A percentile compares a stretch with the other conserved stretches of the same genome.
phyloP scores from a whole-genome alignment of 2,888 invertebrate species.

The Spodoptera littoralis region DNA sequence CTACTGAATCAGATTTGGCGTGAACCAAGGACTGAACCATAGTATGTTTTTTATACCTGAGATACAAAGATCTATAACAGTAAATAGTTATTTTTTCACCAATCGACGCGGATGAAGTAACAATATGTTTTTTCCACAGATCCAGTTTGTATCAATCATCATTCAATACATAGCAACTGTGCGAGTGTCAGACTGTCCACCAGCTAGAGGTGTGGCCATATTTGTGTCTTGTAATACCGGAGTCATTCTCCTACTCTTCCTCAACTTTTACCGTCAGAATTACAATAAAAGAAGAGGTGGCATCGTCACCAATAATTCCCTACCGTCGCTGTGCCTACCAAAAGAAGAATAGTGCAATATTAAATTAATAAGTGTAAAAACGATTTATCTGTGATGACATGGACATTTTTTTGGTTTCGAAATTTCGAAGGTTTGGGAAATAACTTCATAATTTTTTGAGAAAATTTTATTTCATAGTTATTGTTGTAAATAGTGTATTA shows the following conservation, averaged over 20 bases:
- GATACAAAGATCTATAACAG: no score
- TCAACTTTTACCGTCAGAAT: constrained; percentile 89
- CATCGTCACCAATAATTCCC: constrained; percentile 7
- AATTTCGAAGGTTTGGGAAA: background rate
- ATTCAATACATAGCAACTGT: constrained; percentile 86
- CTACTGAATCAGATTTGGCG: no score
- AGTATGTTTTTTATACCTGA: no score
- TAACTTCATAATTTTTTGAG: constrained; percentile 1
- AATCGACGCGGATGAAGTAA: no score
- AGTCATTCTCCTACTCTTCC: constrained; percentile 90
- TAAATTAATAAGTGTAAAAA: constrained; percentile 23
- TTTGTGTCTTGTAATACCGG: constrained; percentile 88
- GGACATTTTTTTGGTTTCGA: constrained; percentile 14
- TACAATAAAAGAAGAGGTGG: constrained; percentile 65
- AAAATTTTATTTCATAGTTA: constrained; percentile 7
- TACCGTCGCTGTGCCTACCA: constrained; percentile 45
- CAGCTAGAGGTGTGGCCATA: constrained; percentile 87
- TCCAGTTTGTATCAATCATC: constrained; percentile 90
- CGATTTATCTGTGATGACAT: constrained; percentile 35
- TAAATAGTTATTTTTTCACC: no score
- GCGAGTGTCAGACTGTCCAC: constrained; percentile 88
- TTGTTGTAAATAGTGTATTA: constrained; percentile 35
- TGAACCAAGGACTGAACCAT: no score
- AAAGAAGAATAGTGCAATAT: constrained; percentile 45
- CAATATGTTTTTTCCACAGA: constrained; percentile 69